Base-by-base conservation (phyloP, 2,888 invertebrate genomes). In the Chrysina gloriosa region DNA sequence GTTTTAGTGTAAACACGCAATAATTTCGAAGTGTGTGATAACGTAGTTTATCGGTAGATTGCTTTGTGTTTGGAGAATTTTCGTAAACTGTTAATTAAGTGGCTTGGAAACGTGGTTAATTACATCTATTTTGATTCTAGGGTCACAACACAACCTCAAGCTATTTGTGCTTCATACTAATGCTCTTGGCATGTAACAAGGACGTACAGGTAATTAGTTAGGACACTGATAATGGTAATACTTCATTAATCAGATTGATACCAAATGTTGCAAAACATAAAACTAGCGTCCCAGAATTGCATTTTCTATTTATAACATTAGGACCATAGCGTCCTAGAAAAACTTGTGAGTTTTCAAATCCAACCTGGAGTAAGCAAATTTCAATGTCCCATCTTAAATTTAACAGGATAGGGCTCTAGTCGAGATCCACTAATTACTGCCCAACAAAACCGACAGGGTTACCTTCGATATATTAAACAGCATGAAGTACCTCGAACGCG, bases 91-190 rank as follows among this genome's bases (percentile, higher is more conserved):
- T n/a, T n/a, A n/a, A n/a, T n/a, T n/a, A n/a, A n/a, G n/a, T n/a
- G n/a, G n/a, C n/a, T n/a, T n/a, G n/a, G n/a, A n/a, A n/a, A n/a
- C n/a, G n/a, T n/a, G n/a, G n/a, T n/a, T n/a, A 61, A 29, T 9
- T 54, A 11, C 14, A 27, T 19, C 21, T 25, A 7, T 42, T 19
- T 36, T 48, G 47, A 65, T 81, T 81, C 64, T 75, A 88, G 87
- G 88, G 90, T 0, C 89, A 89, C 74, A 90, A 90, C 68, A 90
- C 90, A 0, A 88, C 88, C 0, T 85, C 89, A 0, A 82, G 83
- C 31, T 68, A 71, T 14, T 58, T 77, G 39, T 70, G 71, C n/a
- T 78, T 74, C 48, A 68, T 73, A 3, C 63, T 78, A 29, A 71
- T 78, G 71, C 45, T 76, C 36, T 39, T 78, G 6, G 78, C 78